Evolutionary conservation across 2,888 invertebrate genomes (phyloP).

Genomic region (Noctua comes): DNA sequence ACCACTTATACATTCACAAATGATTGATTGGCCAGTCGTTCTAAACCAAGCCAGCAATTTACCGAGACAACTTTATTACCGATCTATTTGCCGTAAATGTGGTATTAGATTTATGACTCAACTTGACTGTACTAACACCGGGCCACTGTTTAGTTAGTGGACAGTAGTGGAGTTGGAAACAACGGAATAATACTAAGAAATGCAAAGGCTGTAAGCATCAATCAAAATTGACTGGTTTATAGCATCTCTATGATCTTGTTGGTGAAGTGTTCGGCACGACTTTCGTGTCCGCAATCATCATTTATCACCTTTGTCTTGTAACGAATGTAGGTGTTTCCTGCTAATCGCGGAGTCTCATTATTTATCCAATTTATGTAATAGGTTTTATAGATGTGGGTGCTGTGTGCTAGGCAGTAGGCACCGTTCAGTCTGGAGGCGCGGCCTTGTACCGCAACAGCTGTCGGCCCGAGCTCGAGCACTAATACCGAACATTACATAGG

Average conservation of each 20-base stretch:
- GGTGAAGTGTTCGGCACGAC: conserved; percentile 29
- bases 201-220: conserved; percentile 29
- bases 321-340: conserved; percentile 49
- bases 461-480: conserved; percentile 47
- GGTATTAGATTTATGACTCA: conserved; percentile 75
- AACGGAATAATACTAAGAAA: conserved; percentile 33
- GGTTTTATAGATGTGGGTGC: conserved; percentile 50
- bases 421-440: conserved; percentile 70
- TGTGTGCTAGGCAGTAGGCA: conserved; percentile 69
- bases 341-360: conserved; percentile 49
- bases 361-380: conserved; percentile 61
- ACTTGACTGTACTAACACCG: conserved; percentile 35
- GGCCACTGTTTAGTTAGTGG: conserved; percentile 44
- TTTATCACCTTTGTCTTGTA: conserved; percentile 41
- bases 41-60: conserved; percentile 69
- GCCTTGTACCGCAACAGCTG: conserved; percentile 65
- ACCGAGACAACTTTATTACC: conserved; percentile 77
- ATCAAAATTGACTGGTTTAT: conserved; percentile 50
- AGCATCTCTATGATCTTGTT: conserved; percentile 35
- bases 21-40: conserved; percentile 72
- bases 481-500: conserved; percentile 63
- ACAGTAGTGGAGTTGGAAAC: conserved; percentile 34
- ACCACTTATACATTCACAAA: conserved; percentile 66
- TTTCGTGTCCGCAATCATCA: conserved; percentile 38
- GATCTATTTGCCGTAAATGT: conserved; percentile 77